phyloP scores from a whole-genome alignment of 2,113 vertebrate genomes.

The Pardalotus punctatus region DNA sequence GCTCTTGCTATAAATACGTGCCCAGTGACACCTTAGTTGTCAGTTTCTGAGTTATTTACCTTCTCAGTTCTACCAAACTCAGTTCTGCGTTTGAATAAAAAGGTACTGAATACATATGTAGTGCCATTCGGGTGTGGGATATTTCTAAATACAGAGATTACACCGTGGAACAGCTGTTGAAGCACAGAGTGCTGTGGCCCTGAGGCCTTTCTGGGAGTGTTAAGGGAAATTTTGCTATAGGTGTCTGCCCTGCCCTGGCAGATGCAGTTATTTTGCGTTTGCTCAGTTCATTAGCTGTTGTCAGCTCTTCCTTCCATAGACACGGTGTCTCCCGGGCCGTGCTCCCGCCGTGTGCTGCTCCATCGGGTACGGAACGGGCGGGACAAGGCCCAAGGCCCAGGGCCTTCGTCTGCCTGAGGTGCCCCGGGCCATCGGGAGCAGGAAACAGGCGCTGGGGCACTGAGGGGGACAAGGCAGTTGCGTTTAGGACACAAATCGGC shows the following conservation, averaged over 20 bases:
- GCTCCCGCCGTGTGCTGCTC: background rate
- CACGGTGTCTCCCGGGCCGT: rapidly evolving
- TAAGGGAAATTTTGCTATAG: background rate
- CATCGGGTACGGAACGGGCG: rapidly evolving
- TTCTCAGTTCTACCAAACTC: background rate
- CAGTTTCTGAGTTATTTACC: background rate
- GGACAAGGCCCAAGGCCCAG: background rate
- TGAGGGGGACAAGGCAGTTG: rapidly evolving
- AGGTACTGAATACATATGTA: background rate
- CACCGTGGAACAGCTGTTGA: background rate
- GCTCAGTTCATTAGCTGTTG: background rate
- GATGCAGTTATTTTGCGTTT: background rate
- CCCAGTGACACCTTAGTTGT: background rate
- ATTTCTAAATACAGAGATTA: background rate
- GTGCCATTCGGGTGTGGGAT: background rate
- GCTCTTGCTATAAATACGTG: background rate
- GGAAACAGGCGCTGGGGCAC: rapidly evolving
- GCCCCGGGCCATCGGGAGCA: rapidly evolving
- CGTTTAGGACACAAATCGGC: background rate
- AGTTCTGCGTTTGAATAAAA: background rate
- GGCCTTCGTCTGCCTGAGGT: background rate
- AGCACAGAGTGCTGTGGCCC: rapidly evolving
- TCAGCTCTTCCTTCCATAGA: too few relatives aligned
- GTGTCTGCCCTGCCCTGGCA: rapidly evolving
- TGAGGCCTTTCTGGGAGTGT: background rate